Evolutionary conservation across 2,797 vertebrate genomes (phyloP), one percentile per base, ranked within the genome.

Genomic region (Crypturellus tataupa): DNA sequence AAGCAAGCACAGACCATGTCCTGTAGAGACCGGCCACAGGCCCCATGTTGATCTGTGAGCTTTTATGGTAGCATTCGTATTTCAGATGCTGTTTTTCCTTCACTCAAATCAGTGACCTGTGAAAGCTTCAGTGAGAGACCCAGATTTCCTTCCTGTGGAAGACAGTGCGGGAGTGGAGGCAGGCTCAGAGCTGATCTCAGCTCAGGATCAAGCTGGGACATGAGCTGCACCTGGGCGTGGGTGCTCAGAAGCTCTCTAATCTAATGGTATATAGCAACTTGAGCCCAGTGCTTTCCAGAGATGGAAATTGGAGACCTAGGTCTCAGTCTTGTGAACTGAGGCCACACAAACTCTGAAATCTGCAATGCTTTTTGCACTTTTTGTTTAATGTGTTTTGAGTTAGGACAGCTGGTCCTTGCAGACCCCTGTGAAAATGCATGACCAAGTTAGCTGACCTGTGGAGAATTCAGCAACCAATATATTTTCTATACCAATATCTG

Each of bases 121-220:
- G 47, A 51, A 64, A 80, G 63, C 9, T 59, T 62, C 60, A 64
- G 35, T 27, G 51, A 44, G 89, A 93, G 77, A 16, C 18, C 42
- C 68, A 58, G 19, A 60, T 80, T 89, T 77, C 37, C 47, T 68
- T 85, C 64, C 71, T 8, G 0, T 35, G 44, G 68, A 80, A 90
- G 92, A 80, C 29, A 70, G 23, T 35, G 51, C 20, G 44, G 40
- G 46, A 87, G 35, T 7, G 85, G n/a, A 87, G 55, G 4, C 93
- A 65, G 85, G 77, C 68, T 94, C 84, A 95, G 83, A 85, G 60
- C 35, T 90, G 76, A 85, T 80, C n/a, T 92, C 62, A 94, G 60
- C 53, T 16, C 53, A 83, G 21, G 3, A 83, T 82, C 71, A 70
- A 24, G 58, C 27, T 93, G 62, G 56, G 27, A 80, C 84, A 40